Percentiles rank a stretch among this genome's conserved stretches.
Conservation (phyloP, 2,888 invertebrate species). For the Rotaria macrura region DNA sequence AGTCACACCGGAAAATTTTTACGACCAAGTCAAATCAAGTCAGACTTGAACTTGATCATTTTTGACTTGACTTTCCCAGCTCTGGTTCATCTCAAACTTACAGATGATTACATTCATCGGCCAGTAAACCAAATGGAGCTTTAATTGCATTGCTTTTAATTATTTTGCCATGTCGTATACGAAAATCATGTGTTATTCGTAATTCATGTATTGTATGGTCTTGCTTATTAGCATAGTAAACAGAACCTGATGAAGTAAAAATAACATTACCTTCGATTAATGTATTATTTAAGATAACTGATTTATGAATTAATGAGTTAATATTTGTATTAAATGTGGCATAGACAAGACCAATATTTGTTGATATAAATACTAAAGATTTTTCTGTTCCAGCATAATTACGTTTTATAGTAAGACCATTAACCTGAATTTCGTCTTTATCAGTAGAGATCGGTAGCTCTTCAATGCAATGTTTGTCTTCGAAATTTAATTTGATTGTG, state of each 20-base stretch:
- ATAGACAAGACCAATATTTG: neutral
- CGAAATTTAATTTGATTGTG: neutral
- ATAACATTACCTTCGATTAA: neutral
- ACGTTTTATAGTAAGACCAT: neutral
- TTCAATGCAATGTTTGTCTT: neutral
- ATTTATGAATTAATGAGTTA: neutral
- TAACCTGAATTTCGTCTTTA: neutral
- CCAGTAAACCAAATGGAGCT: neutral
- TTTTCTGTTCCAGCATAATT: neutral
- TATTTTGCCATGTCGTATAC: neutral
- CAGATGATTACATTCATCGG: conserved; percentile 17
- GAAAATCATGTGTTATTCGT: neutral
- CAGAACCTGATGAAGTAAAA: neutral
- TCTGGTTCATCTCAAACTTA: neutral
- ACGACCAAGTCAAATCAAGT: too few relatives aligned
- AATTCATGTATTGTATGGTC: neutral
- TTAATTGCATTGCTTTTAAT: neutral
- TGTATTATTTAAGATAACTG: neutral
- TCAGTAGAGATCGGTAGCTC: neutral
- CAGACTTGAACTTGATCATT: too few relatives aligned
- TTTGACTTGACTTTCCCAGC: too few relatives aligned
- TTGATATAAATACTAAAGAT: neutral
- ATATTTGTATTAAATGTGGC: neutral
- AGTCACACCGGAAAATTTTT: too few relatives aligned
- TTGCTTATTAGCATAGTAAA: neutral